Conservation (phyloP, 2,888 invertebrate species). For the Agrotis puta region DNA sequence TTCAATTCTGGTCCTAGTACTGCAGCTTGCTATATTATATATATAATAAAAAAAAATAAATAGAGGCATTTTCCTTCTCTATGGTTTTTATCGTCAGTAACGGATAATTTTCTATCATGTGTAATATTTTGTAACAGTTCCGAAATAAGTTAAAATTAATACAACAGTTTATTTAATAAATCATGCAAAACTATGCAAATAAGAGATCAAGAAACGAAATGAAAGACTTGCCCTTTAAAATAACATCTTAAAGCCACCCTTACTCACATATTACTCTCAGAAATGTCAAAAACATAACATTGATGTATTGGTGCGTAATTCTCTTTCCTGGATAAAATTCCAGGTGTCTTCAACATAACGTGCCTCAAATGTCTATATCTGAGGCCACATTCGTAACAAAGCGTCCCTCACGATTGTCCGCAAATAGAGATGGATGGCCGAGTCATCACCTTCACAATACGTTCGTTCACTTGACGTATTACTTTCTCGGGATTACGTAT, state of each 20-base stretch:
- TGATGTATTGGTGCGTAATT: conserved; percentile 25
- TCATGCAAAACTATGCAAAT: neutral
- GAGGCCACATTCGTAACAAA: conserved; percentile 45
- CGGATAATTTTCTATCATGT: no score
- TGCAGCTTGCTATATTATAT: no score
- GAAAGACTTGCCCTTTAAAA: neutral
- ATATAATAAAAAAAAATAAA: no score
- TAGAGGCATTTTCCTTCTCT: no score
- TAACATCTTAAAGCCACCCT: neutral
- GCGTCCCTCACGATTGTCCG: conserved; percentile 47
- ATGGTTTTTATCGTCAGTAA: no score
- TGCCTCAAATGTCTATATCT: conserved; percentile 18
- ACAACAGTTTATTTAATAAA: no score
- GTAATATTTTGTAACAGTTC: no score
- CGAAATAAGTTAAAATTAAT: no score
- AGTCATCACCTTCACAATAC: conserved; percentile 46
- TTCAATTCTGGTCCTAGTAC: no score
- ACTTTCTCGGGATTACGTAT: conserved; percentile 45
- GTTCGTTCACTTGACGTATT: conserved; percentile 47
- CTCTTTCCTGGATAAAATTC: conserved; percentile 13
- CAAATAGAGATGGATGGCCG: conserved; percentile 55
- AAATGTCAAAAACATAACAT: conserved; percentile 2
- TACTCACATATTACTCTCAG: neutral
- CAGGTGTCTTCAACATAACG: conserved; percentile 19
- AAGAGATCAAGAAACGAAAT: neutral